Evolutionary conservation across 1,140 invertebrate genomes (phyloP).

Genomic region (Batillaria attramentaria): DNA sequence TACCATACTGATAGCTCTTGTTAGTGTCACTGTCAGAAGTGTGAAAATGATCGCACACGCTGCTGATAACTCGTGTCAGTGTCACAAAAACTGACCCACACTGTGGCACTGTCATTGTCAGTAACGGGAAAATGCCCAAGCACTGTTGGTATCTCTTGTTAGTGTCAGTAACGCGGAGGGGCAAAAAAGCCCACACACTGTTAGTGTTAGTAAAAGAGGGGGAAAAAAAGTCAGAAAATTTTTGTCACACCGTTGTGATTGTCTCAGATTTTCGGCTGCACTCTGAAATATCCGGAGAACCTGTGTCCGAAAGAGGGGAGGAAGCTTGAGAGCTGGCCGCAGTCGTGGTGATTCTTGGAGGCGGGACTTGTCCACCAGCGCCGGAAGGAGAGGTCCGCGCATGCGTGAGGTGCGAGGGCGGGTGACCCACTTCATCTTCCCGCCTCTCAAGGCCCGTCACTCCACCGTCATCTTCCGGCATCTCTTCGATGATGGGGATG

Average conservation of each 20-base stretch:
- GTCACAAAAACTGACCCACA: no score
- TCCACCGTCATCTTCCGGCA: neutral
- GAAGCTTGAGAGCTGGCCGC: constrained; percentile 14
- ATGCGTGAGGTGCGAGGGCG: neutral
- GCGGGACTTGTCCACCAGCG: neutral
- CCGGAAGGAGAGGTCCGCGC: neutral
- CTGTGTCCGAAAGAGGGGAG: constrained; percentile 28
- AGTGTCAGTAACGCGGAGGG: no score
- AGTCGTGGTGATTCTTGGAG: constrained; percentile 22
- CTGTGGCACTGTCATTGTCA: no score
- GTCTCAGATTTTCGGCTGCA: constrained; percentile 21
- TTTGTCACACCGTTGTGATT: constrained; percentile 11
- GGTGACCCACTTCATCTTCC: neutral
- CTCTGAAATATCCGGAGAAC: constrained; percentile 21
- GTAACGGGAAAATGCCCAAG: no score
- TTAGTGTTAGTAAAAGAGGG: no score
- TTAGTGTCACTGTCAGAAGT: no score
- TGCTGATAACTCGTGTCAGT: no score
- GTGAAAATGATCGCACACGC: no score
- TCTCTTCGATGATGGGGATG: constrained; percentile 17
- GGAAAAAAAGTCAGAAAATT: no score
- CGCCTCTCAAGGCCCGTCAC: neutral
- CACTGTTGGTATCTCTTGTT: no score
- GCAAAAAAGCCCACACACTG: no score
- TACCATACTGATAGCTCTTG: no score